phyloP scores from a whole-genome alignment of 2,797 vertebrate species.

The Danio albolineatus region DNA sequence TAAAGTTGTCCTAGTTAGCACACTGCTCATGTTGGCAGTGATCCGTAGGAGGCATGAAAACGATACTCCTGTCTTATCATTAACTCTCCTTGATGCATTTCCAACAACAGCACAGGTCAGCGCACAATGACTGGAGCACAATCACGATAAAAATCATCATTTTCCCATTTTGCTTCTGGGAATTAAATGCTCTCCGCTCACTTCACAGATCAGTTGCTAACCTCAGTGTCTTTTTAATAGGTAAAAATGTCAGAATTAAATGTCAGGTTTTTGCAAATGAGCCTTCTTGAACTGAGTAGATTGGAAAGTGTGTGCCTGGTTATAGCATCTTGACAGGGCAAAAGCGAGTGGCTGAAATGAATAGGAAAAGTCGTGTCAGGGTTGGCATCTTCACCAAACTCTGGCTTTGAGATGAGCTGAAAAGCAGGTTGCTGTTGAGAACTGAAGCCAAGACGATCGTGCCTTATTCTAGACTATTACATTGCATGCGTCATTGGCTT shows the following conservation, averaged over 20 bases:
- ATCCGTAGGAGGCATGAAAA: slow-evolving; percentile 46
- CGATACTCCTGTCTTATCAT: slow-evolving; percentile 47
- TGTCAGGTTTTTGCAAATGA: slow-evolving; percentile 32
- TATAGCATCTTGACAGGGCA: neutral
- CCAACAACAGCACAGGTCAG: slow-evolving; percentile 29
- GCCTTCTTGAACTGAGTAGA: neutral
- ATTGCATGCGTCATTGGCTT: neutral
- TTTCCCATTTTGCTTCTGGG: slow-evolving; percentile 21
- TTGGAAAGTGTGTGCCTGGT: neutral
- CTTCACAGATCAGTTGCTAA: neutral
- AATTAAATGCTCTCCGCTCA: slow-evolving; percentile 9
- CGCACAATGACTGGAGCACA: slow-evolving; percentile 15
- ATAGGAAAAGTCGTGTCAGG: neutral
- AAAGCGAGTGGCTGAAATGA: neutral
- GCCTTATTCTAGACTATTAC: neutral
- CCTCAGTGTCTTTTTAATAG: slow-evolving; percentile 7
- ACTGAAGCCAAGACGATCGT: neutral
- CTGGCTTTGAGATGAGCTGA: neutral
- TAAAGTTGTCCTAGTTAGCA: slow-evolving; percentile 48
- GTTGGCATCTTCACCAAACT: slow-evolving; percentile 5
- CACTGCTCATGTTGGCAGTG: slow-evolving; percentile 29
- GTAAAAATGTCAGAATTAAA: slow-evolving; percentile 11
- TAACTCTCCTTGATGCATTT: slow-evolving; percentile 50
- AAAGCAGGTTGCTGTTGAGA: neutral
- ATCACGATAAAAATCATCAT: slow-evolving; percentile 13